Conservation (phyloP, 2,888 invertebrate genomes). For the Onthophagus sagittarius region DNA sequence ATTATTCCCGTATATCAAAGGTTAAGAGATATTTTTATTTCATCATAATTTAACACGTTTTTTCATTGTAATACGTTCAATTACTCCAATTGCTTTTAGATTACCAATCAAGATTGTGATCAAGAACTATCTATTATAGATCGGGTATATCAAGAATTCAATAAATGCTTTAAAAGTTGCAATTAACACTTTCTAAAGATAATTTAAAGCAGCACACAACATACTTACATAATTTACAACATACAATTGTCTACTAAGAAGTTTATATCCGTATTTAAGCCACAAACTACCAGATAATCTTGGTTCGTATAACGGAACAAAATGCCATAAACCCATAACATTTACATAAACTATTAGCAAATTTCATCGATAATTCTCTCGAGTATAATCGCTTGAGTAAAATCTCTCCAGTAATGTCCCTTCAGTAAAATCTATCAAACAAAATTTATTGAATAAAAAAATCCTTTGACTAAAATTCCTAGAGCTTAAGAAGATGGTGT, state of each 20-base stretch:
- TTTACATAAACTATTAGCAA: constrained; percentile 1
- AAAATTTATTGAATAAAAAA: background rate
- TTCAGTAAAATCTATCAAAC: background rate
- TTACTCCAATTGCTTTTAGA: background rate
- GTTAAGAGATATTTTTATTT: background rate
- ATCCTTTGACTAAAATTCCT: constrained; percentile 6
- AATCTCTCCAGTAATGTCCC: background rate
- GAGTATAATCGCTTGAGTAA: background rate
- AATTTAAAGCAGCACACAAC: too few species aligned
- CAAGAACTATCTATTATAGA: background rate
- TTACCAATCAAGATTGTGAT: background rate
- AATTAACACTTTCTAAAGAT: background rate
- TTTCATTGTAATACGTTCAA: background rate
- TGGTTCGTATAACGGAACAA: constrained; percentile 1
- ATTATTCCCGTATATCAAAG: background rate
- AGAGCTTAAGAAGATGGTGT: constrained; percentile 12
- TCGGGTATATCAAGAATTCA: background rate
- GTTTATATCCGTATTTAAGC: background rate
- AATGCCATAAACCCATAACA: constrained; percentile 7
- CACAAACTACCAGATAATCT: constrained; percentile 8
- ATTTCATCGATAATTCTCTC: background rate
- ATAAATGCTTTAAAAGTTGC: background rate
- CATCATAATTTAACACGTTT: background rate
- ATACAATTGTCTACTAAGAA: background rate
- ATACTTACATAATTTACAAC: background rate